A percentile compares a stretch with the other conserved stretches of the same genome.
phyloP scores from a whole-genome alignment of 1,140 invertebrate genomes.

The Teleopsis dalmanni region DNA sequence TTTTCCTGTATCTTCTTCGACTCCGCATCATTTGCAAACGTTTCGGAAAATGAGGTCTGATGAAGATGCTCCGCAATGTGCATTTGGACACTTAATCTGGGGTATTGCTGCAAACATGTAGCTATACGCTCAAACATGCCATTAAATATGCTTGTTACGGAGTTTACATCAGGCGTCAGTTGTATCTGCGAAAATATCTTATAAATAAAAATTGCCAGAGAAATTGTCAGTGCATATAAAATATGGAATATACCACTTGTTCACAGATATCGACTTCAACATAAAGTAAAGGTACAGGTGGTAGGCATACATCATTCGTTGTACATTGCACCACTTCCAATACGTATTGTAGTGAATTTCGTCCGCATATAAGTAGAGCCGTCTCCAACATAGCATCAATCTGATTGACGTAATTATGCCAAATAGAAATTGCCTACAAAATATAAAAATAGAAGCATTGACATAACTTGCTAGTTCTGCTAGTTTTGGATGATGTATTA shows the following conservation, averaged over 20 bases:
- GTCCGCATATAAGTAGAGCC: slow-evolving; percentile 65
- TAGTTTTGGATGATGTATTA: too few species aligned
- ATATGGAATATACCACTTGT: too few species aligned
- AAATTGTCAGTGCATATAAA: too few species aligned
- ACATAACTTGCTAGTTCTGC: too few species aligned
- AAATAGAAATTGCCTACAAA: slow-evolving; percentile 60
- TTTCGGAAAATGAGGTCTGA: neutral
- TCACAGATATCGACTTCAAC: too few species aligned
- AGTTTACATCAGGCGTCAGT: neutral
- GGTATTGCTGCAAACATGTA: slow-evolving; percentile 42
- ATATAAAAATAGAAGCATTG: too few species aligned
- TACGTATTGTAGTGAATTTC: slow-evolving; percentile 65
- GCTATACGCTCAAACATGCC: slow-evolving; percentile 27
- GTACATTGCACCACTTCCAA: slow-evolving; percentile 66
- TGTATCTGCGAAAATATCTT: too few species aligned
- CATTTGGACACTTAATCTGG: slow-evolving; percentile 9
- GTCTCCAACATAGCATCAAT: slow-evolving; percentile 71
- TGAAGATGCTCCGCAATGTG: neutral
- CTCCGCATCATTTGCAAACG: too few species aligned
- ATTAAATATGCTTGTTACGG: slow-evolving; percentile 12
- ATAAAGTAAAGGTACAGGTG: slow-evolving; percentile 64
- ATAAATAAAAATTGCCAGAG: too few species aligned
- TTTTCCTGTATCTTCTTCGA: too few species aligned
- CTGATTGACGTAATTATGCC: slow-evolving; percentile 67
- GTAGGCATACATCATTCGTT: slow-evolving; percentile 65